These are phyloP conservation scores for Myrmecobius fasciatus DNA, from an alignment of 2,113 vertebrate genomes.

Conservation along the genomic window DNA sequence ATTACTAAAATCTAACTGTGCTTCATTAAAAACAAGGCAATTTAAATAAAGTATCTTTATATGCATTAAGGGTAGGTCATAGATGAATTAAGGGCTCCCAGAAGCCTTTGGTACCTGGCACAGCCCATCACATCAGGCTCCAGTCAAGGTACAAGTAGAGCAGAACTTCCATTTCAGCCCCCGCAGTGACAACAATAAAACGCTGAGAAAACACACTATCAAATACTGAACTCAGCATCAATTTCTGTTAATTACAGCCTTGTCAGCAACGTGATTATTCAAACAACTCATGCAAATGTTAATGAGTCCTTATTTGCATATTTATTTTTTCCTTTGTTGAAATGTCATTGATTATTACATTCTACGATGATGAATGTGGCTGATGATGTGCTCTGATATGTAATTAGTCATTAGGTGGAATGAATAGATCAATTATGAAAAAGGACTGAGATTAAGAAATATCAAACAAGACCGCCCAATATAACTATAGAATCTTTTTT, in stretches of 20 bases:
- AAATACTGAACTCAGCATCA: conserved; percentile 95
- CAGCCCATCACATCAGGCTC: conserved; percentile 83
- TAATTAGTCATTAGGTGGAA: conserved; percentile 99
- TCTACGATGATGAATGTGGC: conserved; percentile 99
- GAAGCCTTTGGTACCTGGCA: conserved; percentile 85
- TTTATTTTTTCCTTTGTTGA: conserved; percentile 99
- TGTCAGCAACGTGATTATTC: conserved; percentile 99
- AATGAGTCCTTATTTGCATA: conserved; percentile 99
- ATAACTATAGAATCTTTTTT: conserved; percentile 83
- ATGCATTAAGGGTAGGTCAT: conserved; percentile 82
- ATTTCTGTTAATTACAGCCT: conserved; percentile 99
- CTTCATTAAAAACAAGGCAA: conserved; percentile 76
- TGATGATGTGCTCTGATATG: conserved; percentile 98
- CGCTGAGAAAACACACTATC: conserved; percentile 89
- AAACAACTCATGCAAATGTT: conserved; percentile 99
- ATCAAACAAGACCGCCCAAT: conserved; percentile 92
- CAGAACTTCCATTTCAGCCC: conserved; percentile 88
- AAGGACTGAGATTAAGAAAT: conserved; percentile 94
- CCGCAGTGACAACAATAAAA: conserved; percentile 90
- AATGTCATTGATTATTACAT: conserved; percentile 99
- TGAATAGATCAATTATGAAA: conserved; percentile 99
- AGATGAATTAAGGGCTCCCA: conserved; percentile 82
- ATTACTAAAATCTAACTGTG: conserved; percentile 76
- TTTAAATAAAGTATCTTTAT: conserved; percentile 84
- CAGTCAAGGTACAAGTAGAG: conserved; percentile 87